Evolutionary conservation across 2,797 vertebrate genomes (phyloP), one percentile per base, ranked within the genome.

Genomic region (Acrocephalus scirpaceus): DNA sequence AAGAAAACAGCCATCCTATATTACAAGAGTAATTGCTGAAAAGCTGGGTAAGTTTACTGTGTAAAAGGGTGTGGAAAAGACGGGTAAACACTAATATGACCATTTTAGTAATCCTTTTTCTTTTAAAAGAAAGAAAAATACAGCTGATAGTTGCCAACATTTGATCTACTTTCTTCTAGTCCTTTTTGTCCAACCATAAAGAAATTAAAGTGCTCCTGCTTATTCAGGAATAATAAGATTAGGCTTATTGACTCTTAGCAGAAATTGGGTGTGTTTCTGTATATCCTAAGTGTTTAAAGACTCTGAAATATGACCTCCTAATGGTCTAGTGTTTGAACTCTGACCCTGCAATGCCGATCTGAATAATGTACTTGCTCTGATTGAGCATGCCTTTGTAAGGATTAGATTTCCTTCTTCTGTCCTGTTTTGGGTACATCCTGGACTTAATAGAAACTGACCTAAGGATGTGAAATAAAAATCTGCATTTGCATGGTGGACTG

Each of bases 111-210:
- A n/a, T 53, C 5, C 5, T 38, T 38, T 38, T 38, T 38, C 38
- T 38, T 38, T 38, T 38, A 38, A 47, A 77, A 30, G 23, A 67
- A 51, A 17, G 8, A 19, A 78, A 54, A 70, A 16, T 64, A 1
- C 3, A 45, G 9, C 4, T 34, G 57, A 9, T 18, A 14, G 0
- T 26, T 60, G 7, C 14, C 30, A 69, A 18, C 0, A 5, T n/a
- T 64, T 80, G 23, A 40, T 30, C 6, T 53, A 40, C 7, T 4
- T 60, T 38, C 7, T 53, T 62, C 30, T 65, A 40, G 16, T 40
- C 3, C 3, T 61, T 40, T 82, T 51, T 7, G 3, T 18, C 3
- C 25, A 77, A 34, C 22, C 22, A 36, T 22, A 64, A 53, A 60
- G 16, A 14, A 51, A 56, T 44, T 45, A 42, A 57, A 82, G 4